These are phyloP conservation scores for Rhorus exstirpatorius DNA, from an alignment of 2,888 invertebrate species.

Conservation along the genomic window DNA sequence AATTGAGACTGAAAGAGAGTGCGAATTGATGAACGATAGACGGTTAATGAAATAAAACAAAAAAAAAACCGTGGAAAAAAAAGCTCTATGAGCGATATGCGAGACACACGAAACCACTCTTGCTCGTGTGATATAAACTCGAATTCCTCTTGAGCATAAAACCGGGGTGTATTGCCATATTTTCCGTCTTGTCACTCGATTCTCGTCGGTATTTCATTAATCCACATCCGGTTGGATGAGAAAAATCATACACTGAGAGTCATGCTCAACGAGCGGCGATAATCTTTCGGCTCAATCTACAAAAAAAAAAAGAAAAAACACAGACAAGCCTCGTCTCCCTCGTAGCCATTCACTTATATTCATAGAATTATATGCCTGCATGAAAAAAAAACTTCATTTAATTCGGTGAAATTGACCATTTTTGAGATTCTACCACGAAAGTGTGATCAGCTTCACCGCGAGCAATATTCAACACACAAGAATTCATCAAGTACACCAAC, in stretches of 20 bases:
- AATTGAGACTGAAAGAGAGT: no score
- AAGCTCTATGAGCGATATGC: no score
- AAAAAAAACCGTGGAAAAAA: no score
- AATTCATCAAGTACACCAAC: no score
- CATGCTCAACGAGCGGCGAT: constrained; percentile 27
- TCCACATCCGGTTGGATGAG: constrained; percentile 65
- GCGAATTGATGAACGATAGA: no score
- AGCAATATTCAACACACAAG: not conserved
- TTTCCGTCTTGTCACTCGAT: constrained; percentile 10
- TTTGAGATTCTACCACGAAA: not conserved
- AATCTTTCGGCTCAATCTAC: constrained; percentile 60
- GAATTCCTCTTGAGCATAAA: no score
- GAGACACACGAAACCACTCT: no score
- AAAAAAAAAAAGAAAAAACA: constrained; percentile 10
- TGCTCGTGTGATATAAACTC: no score
- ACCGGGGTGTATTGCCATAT: not conserved
- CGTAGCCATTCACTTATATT: constrained; percentile 35
- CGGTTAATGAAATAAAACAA: no score
- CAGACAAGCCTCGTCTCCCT: constrained; percentile 12
- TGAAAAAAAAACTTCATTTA: not conserved
- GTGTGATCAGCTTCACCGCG: constrained; percentile 38
- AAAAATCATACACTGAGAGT: constrained; percentile 38
- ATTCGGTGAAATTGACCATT: constrained; percentile 27
- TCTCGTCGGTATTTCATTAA: no score
- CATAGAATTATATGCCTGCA: constrained; percentile 25